phyloP scores from a whole-genome alignment of 2,888 invertebrate species.

The Eupeodes luniger region DNA sequence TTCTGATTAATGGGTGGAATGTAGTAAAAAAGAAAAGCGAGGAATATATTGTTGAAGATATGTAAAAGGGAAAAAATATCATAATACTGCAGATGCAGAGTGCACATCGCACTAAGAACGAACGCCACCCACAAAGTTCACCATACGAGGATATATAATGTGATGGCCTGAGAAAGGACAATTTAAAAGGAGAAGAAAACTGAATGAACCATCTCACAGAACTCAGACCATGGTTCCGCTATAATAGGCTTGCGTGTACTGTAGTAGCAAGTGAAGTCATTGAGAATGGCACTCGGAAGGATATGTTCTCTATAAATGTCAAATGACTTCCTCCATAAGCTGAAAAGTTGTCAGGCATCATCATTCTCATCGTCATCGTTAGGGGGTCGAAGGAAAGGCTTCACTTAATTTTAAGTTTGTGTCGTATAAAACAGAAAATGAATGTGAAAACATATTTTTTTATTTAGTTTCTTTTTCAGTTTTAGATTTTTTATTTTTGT shows the following conservation, averaged over 20 bases:
- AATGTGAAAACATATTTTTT: constrained; percentile 27
- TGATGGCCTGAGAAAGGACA: constrained; percentile 42
- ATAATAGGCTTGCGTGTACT: constrained; percentile 42
- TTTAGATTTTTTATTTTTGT: too few relatives aligned
- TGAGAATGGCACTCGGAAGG: constrained; percentile 63
- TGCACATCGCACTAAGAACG: background rate
- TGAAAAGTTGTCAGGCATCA: constrained; percentile 23
- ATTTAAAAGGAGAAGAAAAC: constrained; percentile 33
- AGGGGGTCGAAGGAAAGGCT: constrained; percentile 12
- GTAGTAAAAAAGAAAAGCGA: constrained; percentile 28
- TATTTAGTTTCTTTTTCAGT: too few relatives aligned
- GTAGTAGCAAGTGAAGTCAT: constrained; percentile 7
- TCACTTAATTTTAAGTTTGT: constrained; percentile 52
- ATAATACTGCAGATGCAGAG: constrained; percentile 34
- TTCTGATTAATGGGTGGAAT: constrained; percentile 53
- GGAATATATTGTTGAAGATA: constrained; percentile 1
- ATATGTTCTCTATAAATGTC: constrained; percentile 67
- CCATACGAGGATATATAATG: too few relatives aligned
- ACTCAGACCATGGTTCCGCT: constrained; percentile 29
- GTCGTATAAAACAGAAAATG: constrained; percentile 46
- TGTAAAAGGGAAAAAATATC: constrained; percentile 27
- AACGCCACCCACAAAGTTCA: background rate
- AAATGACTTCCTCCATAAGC: constrained; percentile 70
- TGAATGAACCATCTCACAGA: constrained; percentile 34
- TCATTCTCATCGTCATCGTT: too few relatives aligned